phyloP scores from a whole-genome alignment of 2,113 vertebrate species.

The Cynopterus brachyotis region DNA sequence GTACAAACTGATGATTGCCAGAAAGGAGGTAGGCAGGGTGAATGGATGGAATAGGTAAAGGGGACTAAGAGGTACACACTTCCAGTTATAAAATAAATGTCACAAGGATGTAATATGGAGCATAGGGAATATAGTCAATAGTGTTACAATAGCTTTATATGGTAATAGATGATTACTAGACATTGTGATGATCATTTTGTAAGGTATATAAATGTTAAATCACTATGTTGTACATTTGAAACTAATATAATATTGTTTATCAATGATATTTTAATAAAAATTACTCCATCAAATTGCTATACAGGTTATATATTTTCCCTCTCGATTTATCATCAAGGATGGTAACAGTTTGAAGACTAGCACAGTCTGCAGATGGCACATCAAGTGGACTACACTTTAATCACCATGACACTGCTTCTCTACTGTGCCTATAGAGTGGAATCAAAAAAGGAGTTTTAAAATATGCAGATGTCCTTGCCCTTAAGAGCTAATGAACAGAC shows the following conservation, averaged over 20 bases:
- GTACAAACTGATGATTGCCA: no score
- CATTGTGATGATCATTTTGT: background rate
- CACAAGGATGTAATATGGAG: background rate
- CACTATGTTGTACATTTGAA: background rate
- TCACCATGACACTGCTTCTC: background rate
- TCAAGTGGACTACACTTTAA: background rate
- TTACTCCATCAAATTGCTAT: background rate
- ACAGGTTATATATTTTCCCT: background rate
- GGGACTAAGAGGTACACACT: background rate
- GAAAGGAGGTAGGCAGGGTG: background rate
- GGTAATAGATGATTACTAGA: background rate
- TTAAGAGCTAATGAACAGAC: slow-evolving; percentile 26
- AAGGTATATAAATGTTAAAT: background rate
- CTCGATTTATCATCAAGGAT: background rate
- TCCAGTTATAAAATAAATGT: background rate
- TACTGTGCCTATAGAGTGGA: background rate
- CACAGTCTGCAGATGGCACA: background rate
- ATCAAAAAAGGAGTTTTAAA: slow-evolving; percentile 27
- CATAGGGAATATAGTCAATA: background rate
- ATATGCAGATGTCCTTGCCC: slow-evolving; percentile 31
- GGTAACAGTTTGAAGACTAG: background rate
- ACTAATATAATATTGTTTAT: background rate
- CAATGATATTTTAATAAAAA: background rate
- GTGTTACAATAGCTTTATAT: background rate
- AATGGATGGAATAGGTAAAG: background rate